A percentile compares a stretch with the other conserved stretches of the same genome.
Conservation (phyloP, 2,888 invertebrate genomes). For the Cephus pygmeus region DNA sequence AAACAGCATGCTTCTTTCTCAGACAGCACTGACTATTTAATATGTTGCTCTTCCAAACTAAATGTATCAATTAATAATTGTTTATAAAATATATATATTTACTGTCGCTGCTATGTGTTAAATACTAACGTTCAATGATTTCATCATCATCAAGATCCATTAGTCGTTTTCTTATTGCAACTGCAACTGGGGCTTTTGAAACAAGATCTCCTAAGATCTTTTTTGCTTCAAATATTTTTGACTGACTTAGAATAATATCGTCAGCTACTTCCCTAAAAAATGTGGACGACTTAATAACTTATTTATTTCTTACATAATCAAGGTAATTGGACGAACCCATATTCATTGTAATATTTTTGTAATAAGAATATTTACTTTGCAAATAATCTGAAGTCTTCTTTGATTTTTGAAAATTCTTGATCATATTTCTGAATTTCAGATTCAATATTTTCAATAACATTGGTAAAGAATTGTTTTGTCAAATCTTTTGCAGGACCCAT, state of each 20-base stretch:
- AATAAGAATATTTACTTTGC: constrained; percentile 27
- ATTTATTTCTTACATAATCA: background rate
- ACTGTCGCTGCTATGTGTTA: background rate
- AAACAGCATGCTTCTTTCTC: constrained; percentile 27
- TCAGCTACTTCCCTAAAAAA: constrained; percentile 39
- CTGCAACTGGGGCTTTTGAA: constrained; percentile 40
- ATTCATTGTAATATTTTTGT: background rate
- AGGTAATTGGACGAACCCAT: background rate
- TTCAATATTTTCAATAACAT: constrained; percentile 22
- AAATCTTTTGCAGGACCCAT: constrained; percentile 35
- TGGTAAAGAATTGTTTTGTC: constrained; percentile 37
- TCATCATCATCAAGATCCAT: constrained; percentile 41
- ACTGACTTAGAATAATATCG: constrained; percentile 32
- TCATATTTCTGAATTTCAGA: constrained; percentile 18
- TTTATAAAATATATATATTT: background rate
- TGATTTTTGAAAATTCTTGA: constrained; percentile 25
- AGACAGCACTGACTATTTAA: constrained; percentile 27
- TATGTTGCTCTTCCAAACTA: constrained; percentile 47
- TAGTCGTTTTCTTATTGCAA: constrained; percentile 43
- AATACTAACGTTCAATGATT: constrained; percentile 43
- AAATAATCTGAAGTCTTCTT: constrained; percentile 23
- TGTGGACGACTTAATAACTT: constrained; percentile 7
- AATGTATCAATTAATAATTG: background rate
- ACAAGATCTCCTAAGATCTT: constrained; percentile 32
- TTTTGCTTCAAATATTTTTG: constrained; percentile 41